phyloP scores from a whole-genome alignment of 2,888 invertebrate genomes.

The Eristalis intricaria region DNA sequence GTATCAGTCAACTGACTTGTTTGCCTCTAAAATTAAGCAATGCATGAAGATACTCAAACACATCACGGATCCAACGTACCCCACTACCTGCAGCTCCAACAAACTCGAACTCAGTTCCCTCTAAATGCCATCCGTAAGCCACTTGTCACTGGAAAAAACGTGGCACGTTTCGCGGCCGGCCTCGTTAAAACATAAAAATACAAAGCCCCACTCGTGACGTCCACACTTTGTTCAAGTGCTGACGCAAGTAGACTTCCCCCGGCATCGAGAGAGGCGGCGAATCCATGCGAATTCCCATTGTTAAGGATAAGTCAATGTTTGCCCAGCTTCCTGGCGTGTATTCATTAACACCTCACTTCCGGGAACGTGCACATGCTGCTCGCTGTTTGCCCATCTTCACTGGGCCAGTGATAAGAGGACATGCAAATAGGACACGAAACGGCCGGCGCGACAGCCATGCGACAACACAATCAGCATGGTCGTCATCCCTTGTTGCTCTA shows the following conservation, averaged over 20 bases:
- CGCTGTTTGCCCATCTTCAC: background rate
- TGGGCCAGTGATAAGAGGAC: slow-evolving; percentile 1
- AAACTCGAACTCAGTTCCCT: too few relatives aligned
- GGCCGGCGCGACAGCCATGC: too few relatives aligned
- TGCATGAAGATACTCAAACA: too few relatives aligned
- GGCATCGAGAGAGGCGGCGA: background rate
- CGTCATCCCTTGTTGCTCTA: slow-evolving; percentile 2
- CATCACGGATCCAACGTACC: too few relatives aligned
- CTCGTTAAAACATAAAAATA: background rate
- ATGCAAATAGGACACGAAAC: slow-evolving; percentile 6
- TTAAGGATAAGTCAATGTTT: slow-evolving; percentile 15
- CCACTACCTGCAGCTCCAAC: too few relatives aligned
- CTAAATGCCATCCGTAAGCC: too few relatives aligned
- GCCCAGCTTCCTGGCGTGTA: background rate
- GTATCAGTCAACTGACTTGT: too few relatives aligned
- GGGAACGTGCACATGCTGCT: background rate
- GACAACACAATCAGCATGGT: background rate
- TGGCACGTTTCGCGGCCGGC: background rate
- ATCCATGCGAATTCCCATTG: background rate
- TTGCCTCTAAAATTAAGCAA: too few relatives aligned
- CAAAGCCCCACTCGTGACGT: background rate
- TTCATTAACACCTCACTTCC: slow-evolving; percentile 18
- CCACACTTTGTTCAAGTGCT: background rate
- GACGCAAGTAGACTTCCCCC: background rate
- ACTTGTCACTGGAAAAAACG: background rate